phyloP scores from a whole-genome alignment of 2,113 vertebrate genomes.

The Sminthopsis crassicaudata region DNA sequence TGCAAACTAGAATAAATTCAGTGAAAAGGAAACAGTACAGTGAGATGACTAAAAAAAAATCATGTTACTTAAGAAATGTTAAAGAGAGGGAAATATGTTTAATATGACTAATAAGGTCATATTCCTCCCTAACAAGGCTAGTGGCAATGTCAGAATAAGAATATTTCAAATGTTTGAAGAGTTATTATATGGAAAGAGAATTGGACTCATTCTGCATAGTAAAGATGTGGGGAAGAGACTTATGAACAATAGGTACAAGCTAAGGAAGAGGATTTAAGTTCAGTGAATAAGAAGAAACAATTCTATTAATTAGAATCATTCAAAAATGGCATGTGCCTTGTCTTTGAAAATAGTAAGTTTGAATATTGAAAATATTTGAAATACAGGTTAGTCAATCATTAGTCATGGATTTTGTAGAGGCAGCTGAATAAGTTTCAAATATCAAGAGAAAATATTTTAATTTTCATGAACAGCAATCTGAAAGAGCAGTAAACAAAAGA shows the following conservation, averaged over 20 bases:
- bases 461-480: not conserved
- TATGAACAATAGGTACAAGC: not conserved
- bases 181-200: not conserved
- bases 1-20: not conserved
- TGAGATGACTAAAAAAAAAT: not conserved
- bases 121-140: not conserved
- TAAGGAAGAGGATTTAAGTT: not conserved
- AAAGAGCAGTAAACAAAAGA: not conserved
- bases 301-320: not conserved
- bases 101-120: not conserved
- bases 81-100: not conserved
- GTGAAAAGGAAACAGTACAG: not conserved
- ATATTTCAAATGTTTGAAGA: not conserved
- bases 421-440: not conserved
- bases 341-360: not conserved
- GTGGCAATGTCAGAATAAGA: not conserved
- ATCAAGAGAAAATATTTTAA: not conserved
- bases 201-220: not conserved
- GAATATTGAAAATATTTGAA: not conserved
- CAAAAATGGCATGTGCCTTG: not conserved
- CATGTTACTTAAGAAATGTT: not conserved
- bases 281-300: not conserved
- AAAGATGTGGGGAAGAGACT: not conserved
- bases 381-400: not conserved
- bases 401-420: not conserved